Evolutionary conservation across 2,888 invertebrate genomes (phyloP).

Genomic region (Penaeus monodon): DNA sequence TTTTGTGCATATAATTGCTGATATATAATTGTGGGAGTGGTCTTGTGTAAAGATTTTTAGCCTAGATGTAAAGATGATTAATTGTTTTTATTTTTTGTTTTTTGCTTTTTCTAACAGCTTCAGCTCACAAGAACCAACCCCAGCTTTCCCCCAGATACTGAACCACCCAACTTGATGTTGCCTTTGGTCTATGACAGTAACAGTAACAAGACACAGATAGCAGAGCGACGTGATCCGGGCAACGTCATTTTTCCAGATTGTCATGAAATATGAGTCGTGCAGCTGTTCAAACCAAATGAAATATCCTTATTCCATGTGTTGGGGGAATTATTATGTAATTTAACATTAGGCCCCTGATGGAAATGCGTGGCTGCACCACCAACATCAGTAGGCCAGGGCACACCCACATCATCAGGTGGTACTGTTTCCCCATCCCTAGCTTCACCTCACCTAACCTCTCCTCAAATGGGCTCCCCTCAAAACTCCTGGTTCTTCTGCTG

Average conservation of each 20-base stretch:
- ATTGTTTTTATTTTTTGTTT: too few species aligned
- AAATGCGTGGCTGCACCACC: constrained; percentile 34
- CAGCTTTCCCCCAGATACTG: constrained; percentile 73
- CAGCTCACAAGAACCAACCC: constrained; percentile 79
- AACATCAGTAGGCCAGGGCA: constrained; percentile 16
- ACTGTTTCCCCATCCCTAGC: constrained; percentile 47
- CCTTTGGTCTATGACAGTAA: constrained; percentile 91
- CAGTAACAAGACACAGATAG: constrained; percentile 87
- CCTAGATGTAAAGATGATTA: not conserved
- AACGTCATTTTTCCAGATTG: constrained; percentile 73
- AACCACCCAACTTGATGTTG: constrained; percentile 83
- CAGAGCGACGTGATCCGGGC: constrained; percentile 79
- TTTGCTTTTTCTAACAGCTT: constrained; percentile 69
- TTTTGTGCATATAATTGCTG: not conserved
- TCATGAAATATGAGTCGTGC: constrained; percentile 75
- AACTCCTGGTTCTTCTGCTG: constrained; percentile 22
- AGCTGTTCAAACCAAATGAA: constrained; percentile 75
- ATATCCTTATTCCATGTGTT: constrained; percentile 93
- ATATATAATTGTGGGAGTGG: not conserved
- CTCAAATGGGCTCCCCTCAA: constrained; percentile 36
- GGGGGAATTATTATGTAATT: constrained; percentile 87
- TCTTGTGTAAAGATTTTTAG: not conserved
- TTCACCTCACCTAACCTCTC: constrained; percentile 45
- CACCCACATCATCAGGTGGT: constrained; percentile 35
- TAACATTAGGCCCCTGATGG: constrained; percentile 83